A percentile compares a stretch with the other conserved stretches of the same genome.
Conservation (phyloP, 2,888 invertebrate species). For the Herminia tarsipennalis region DNA sequence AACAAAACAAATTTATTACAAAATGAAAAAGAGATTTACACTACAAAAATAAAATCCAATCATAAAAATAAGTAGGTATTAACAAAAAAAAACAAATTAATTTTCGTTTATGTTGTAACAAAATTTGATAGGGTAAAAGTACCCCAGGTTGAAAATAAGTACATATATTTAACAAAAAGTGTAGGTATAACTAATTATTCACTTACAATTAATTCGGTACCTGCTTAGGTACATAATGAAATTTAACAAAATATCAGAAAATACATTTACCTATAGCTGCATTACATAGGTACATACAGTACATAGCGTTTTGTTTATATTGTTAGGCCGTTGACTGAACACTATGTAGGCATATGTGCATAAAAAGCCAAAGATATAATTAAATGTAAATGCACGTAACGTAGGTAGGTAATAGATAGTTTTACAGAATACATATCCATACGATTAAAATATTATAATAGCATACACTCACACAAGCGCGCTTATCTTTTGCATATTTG, state of each 20-base stretch:
- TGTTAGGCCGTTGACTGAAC: conserved; percentile 48
- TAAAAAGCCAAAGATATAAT: conserved; percentile 32
- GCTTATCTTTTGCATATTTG: conserved; percentile 50
- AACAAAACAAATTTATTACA: conserved; percentile 28
- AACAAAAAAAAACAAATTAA: no score
- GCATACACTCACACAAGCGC: conserved; percentile 39
- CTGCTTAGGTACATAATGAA: no score
- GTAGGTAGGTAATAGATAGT: conserved; percentile 30
- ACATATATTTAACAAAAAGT: no score
- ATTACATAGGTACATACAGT: conserved; percentile 18
- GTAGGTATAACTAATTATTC: no score
- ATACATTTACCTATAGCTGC: no score
- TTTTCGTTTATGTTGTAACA: no score
- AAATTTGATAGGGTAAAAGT: no score
- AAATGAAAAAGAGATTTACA: conserved; percentile 6
- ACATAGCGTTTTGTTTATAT: conserved; percentile 26
- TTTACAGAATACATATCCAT: conserved; percentile 17
- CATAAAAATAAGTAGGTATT: conserved; percentile 25
- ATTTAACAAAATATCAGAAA: no score
- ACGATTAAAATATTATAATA: conserved; percentile 27
- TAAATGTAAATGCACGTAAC: conserved; percentile 19
- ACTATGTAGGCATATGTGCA: conserved; percentile 32
- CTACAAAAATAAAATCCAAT: background rate
- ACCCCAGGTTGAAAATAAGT: no score
- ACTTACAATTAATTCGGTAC: no score